Evolutionary conservation across 2,113 vertebrate genomes (phyloP), one percentile per base, ranked within the genome.

Genomic region (Vanacampus margaritifer): DNA sequence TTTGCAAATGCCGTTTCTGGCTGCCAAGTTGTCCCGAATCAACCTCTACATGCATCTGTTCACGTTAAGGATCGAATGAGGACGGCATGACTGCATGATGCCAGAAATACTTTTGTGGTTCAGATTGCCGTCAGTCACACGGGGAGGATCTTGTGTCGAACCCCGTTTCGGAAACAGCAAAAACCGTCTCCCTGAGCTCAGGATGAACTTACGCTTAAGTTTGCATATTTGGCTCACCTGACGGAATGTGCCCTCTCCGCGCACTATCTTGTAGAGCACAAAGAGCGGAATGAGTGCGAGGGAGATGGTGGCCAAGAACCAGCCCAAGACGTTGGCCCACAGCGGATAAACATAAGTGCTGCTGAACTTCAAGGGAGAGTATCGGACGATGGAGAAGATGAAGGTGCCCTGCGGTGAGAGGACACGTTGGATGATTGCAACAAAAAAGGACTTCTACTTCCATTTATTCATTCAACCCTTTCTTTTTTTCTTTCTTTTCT

Each of bases 271-370:
- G 11, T 69, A n/a, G 0, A 88, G 1, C 67, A 87, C 65, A 67
- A 84, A 88, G 16, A 88, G 60, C 0, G 88, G 89, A 70, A 90
- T 86, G 65, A 88, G 68, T 14, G 82, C 82, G 16, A 88, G 77
- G 8, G 86, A 89, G 43, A 82, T 17, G 0, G 58, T 76, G 74
- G 88, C 84, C 19, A 87, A 51, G 75, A 88, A 85, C 88, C 89
- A 88, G 50, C 89, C 85, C 50, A 88, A 19, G 62, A 87, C 72
- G 72, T 89, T 88, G 7, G 88, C 85, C 89, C 88, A 90, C 21
- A 82, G 70, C 11, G 89, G 86, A 73, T 89, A 89, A 26, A 86
- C 75, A 6, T 88, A 89, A 6, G 36, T 63, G 72, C 65, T 84
- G 41, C 68, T 86, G 80, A 89, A 89, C 79, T 82, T 90, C 68